Percentiles rank a stretch among this genome's conserved stretches.
These are phyloP conservation scores for Toxotes chatareus DNA, from an alignment of 2,113 vertebrate genomes.

Conservation along the genomic window DNA sequence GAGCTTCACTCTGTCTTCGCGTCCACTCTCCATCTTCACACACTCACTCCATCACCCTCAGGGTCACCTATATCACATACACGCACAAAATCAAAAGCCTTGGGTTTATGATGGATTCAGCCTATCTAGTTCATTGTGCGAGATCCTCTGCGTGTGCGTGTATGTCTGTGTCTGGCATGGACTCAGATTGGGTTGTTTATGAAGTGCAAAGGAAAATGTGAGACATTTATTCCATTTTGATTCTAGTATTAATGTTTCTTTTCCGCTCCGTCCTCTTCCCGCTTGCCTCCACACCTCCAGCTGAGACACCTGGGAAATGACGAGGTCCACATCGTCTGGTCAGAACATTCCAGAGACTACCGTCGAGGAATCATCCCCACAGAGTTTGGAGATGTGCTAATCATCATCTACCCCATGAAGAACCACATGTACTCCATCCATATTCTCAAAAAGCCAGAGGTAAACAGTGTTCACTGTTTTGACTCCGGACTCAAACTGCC, in stretches of 20 bases:
- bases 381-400: constrained; percentile 98
- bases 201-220: constrained; percentile 5
- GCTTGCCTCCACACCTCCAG: constrained; percentile 74
- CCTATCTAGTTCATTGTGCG: constrained; percentile 20
- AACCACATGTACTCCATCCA: constrained; percentile 99
- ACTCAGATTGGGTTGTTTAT: constrained; percentile 37
- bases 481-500: not conserved
- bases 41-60: constrained; percentile 75
- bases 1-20: constrained; percentile 70
- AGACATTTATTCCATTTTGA: constrained; percentile 27
- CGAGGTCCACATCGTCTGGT: constrained; percentile 99
- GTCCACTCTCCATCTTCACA: constrained; percentile 68
- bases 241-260: constrained; percentile 22
- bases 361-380: constrained; percentile 98
- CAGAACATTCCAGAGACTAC: constrained; percentile 98
- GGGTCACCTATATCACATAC: constrained; percentile 60
- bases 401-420: constrained; percentile 99
- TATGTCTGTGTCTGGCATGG: constrained; percentile 19
- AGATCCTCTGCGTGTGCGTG: constrained; percentile 1
- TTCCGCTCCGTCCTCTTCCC: not conserved
- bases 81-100: constrained; percentile 56
- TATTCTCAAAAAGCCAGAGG: constrained; percentile 99
- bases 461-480: constrained; percentile 61
- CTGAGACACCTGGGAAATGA: constrained; percentile 98
- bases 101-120: constrained; percentile 71